Base-by-base conservation (phyloP, 1,140 invertebrate genomes). In the Pachyrhynchus sulphureomaculatus region DNA sequence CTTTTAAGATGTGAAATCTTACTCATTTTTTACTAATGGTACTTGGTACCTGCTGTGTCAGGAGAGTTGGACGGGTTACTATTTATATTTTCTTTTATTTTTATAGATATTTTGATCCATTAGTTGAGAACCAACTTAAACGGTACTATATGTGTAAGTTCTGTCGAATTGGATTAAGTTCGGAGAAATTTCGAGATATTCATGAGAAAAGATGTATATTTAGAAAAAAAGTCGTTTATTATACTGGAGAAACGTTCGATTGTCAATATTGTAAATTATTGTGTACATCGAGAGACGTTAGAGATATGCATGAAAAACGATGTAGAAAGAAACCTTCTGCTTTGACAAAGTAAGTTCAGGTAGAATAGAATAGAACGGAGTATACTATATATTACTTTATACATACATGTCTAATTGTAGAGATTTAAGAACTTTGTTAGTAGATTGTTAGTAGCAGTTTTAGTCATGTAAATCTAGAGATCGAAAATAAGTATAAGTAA, bases 121-220 rank as follows among this genome's bases (percentile, higher is more conserved):
- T 12, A 13, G 13, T 37, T 8, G 32, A 48, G 20, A 26, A 6
- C 8, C 4, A 13, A 12, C 15, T 36, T 2, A 49, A 33, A 34
- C 15, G 37, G 2, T 64, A 21, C n/a, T 54, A 45, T 39, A 17
- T n/a, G 10, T 64, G 62, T 41, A 12, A 36, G 13, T 59, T 32
- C 37, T 64, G 62, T 24, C 13, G 26, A 10, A 24, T 59, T 10
- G 62, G 55, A 26, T 23, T 59, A 0, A 29, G 13, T 9, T 29
- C 21, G 13, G 26, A 18, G 26, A 20, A 45, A 12, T 64, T 39
- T 29, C 13, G 32, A 15, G 39, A 52, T 10, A 52, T 8, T 8
- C 62, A 64, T 15, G 47, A 58, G 17, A 45, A 42, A 13, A n/a
- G 21, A 0, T 64, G 62, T 20, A 29, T 9, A 32, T 59, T 63